A percentile compares a stretch with the other conserved stretches of the same genome.
Conservation (phyloP, 1,140 invertebrate species). For the Papilio aristodemus region DNA sequence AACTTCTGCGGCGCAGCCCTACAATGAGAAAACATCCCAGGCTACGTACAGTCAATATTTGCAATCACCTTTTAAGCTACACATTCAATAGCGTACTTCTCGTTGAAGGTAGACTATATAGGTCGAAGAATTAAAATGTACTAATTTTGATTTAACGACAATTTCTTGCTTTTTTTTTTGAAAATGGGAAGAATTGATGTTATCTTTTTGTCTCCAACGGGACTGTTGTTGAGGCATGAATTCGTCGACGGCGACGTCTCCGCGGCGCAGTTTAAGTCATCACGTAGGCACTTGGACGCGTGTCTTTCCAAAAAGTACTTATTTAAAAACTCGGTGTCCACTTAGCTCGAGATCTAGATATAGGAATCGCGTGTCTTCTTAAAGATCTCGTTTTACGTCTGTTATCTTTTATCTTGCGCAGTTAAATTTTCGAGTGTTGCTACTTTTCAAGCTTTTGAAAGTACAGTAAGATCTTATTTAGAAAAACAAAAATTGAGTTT, state of each 20-base stretch:
- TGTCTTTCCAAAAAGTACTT: slow-evolving; percentile 24
- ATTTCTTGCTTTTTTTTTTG: not conserved
- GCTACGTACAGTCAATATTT: too few relatives aligned
- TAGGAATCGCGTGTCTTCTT: slow-evolving; percentile 42
- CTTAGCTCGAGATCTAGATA: slow-evolving; percentile 44
- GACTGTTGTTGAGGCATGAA: slow-evolving; percentile 44
- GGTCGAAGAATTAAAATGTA: not conserved
- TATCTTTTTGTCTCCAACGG: slow-evolving; percentile 37
- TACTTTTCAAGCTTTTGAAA: slow-evolving; percentile 21
- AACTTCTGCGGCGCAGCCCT: too few relatives aligned
- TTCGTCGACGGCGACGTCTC: slow-evolving; percentile 40
- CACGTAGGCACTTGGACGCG: slow-evolving; percentile 45
- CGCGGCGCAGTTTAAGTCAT: slow-evolving; percentile 39
- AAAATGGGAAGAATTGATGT: not conserved
- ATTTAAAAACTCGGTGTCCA: slow-evolving; percentile 22
- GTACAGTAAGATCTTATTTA: slow-evolving; percentile 7
- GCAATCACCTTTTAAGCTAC: too few relatives aligned
- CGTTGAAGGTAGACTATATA: too few relatives aligned
- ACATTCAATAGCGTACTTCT: too few relatives aligned
- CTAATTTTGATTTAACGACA: not conserved
- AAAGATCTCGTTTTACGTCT: slow-evolving; percentile 22
- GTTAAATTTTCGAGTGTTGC: slow-evolving; percentile 16
- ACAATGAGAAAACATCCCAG: too few relatives aligned
- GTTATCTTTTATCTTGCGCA: slow-evolving; percentile 11
- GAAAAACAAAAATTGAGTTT: not conserved